Conservation (phyloP, 2,113 vertebrate genomes). For the Heterochromis multidens region DNA sequence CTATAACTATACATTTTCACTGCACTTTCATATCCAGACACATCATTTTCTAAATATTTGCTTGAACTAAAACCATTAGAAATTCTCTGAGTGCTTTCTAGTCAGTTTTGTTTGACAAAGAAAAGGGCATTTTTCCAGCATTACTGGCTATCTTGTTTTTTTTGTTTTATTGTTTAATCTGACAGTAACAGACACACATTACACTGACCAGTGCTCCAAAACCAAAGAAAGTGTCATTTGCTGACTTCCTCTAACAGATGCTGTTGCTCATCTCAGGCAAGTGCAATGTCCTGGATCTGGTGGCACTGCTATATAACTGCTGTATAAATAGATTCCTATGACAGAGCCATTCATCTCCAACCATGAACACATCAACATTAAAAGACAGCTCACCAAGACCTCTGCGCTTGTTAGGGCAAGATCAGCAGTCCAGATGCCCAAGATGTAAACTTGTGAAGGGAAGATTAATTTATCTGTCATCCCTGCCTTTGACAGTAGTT, state of each 20-base stretch:
- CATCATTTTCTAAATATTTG: neutral
- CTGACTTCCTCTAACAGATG: slow-evolving; percentile 71
- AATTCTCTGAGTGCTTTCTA: neutral
- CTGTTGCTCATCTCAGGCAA: slow-evolving; percentile 76
- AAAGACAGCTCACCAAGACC: slow-evolving; percentile 83
- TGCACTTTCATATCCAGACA: neutral
- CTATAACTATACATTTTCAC: neutral
- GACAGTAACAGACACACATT: slow-evolving; percentile 1
- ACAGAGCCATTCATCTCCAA: slow-evolving; percentile 87
- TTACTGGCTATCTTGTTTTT: neutral
- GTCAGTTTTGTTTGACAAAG: neutral
- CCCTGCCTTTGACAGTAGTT: slow-evolving; percentile 85
- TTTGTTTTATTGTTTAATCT: neutral
- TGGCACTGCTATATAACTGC: slow-evolving; percentile 78
- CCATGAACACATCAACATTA: slow-evolving; percentile 86
- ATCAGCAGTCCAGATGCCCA: slow-evolving; percentile 85
- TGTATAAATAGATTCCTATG: slow-evolving; percentile 87
- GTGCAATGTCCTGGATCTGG: slow-evolving; percentile 78
- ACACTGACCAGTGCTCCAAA: slow-evolving; percentile 38
- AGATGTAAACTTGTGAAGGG: slow-evolving; percentile 85
- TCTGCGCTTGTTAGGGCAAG: slow-evolving; percentile 84
- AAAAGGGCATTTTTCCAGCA: neutral
- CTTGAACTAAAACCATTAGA: neutral
- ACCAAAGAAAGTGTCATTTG: slow-evolving; percentile 53
- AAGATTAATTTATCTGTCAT: slow-evolving; percentile 91